Base-by-base conservation (phyloP, 2,113 vertebrate species). In the Bolborhynchus lineola region DNA sequence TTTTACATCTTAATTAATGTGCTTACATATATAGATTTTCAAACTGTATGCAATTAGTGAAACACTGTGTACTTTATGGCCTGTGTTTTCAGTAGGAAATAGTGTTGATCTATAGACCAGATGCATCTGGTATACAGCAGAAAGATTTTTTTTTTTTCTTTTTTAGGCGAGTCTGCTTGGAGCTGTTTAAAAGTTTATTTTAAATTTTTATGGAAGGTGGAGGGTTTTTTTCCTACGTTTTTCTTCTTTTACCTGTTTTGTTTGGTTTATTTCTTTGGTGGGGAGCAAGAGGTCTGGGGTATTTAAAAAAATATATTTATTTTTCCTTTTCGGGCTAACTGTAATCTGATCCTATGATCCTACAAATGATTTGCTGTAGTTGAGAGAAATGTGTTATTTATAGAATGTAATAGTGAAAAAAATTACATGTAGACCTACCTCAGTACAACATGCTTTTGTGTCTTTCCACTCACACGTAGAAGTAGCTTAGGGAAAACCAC, bases 271-370 rank as follows among this genome's bases (percentile, higher is more conserved):
- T 92, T 37, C 16, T 65, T 60, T 70, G 35, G 6, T 63, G 72
- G 39, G 16, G 16, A 77, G 33, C 21, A 16, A 16, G 28, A 37
- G 49, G 47, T 57, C 31, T 37, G 29, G 29, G 15, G 9, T 37
- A 7, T 77, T 69, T 10, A 6, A 12, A 29, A 15, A 9, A 0
- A 6, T 3, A 16, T 11, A 50, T 57, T 42, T 31, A 41, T 35
- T 41, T 44, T 21, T 16, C 62, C 35, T 13, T 86, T 80, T 62
- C 52, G 49, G 11, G 9, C n/a, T 84, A 72, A 29, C 13, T 14
- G 5, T 80, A n/a, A 6, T 55, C 63, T 89, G 33, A 53, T 49
- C 31, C 8, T 46, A 1, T 68, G 17, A 42, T 60, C 42, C 70
- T 69, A 7, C n/a, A 60, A 35, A 31, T 16, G 60, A 35, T 65